Evolutionary conservation across 2,797 vertebrate genomes (phyloP), one percentile per base, ranked within the genome.

Genomic region (Euphonia xanthogaster): DNA sequence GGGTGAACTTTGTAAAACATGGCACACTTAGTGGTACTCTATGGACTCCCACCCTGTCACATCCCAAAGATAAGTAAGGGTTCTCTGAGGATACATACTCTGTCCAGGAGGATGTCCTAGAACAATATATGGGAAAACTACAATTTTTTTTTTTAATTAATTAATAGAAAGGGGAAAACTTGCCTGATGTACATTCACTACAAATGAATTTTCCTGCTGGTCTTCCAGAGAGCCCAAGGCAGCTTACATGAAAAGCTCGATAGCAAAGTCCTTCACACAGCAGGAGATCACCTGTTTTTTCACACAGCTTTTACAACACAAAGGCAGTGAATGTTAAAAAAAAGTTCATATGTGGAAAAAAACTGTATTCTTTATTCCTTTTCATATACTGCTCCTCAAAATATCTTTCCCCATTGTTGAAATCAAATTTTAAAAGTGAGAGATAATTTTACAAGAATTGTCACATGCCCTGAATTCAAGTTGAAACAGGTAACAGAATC

Each of bases 191-290:
- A 72, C 99, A 99, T 89, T 99, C 98, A 63, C 94, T 96, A 96
- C 99, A 99, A 88, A 98, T 97, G 96, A 99, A 98, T 96, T 98
- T 99, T 92, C 98, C 98, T 30, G 98, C 98, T 3, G 98, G 98
- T 89, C 97, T 98, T 78, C 97, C 86, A 54, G 98, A 84, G 50
- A 97, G 97, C 63, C 98, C 98, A 31, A 99, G 97, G 97, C 99
- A 99, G 50, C 98, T 97, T 12, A 98, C 97, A 95, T 99, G 99
- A 96, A 99, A 99, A 72, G 99, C 98, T 48, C 99, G 98, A 84
- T 97, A 99, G 81, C 99, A 99, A 73, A 98, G 98, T 12, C 99
- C 99, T 97, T 99, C 99, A 95, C 99, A 99, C 51, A 98, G 96
- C 39, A 99, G 97, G 83, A 99, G 93, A 93, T 99, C 98, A 73